These are phyloP conservation scores for Oncorhynchus nerka DNA, from an alignment of 2,113 vertebrate genomes.

Conservation along the genomic window DNA sequence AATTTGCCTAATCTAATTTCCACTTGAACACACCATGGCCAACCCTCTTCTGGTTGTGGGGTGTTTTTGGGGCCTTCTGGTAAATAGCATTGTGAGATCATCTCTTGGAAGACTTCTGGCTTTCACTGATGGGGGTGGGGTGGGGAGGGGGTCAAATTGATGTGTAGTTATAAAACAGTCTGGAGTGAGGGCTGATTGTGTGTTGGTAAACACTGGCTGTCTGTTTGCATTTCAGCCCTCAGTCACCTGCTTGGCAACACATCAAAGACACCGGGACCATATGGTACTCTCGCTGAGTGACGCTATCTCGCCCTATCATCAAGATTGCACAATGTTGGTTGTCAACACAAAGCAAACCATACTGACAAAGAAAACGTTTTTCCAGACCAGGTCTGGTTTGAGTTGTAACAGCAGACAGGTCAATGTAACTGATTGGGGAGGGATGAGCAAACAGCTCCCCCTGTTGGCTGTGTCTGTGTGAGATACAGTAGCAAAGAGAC, in stretches of 20 bases:
- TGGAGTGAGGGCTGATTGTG: not conserved
- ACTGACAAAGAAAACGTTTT: not conserved
- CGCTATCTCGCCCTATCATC: not conserved
- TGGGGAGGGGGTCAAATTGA: not conserved
- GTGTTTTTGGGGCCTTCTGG: conserved; percentile 11
- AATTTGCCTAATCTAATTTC: conserved; percentile 52
- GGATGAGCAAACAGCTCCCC: not conserved
- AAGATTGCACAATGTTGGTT: conserved; percentile 5
- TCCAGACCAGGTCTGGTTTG: not conserved
- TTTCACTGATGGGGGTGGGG: not conserved
- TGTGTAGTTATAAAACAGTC: conserved; percentile 13
- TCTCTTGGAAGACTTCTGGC: not conserved
- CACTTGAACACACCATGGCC: conserved; percentile 22
- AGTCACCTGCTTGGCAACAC: not conserved
- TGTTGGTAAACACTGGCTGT: not conserved
- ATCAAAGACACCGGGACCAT: not conserved
- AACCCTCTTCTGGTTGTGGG: not conserved
- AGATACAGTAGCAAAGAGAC: not conserved
- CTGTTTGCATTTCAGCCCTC: conserved; percentile 5
- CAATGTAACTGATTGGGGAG: not conserved
- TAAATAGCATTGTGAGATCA: conserved; percentile 2
- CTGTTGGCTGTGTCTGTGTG: not conserved
- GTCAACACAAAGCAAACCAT: conserved; percentile 2
- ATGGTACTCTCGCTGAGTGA: not conserved
- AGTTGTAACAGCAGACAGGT: not conserved